Conservation (phyloP, 2,888 invertebrate genomes). For the Archips crataeganus region DNA sequence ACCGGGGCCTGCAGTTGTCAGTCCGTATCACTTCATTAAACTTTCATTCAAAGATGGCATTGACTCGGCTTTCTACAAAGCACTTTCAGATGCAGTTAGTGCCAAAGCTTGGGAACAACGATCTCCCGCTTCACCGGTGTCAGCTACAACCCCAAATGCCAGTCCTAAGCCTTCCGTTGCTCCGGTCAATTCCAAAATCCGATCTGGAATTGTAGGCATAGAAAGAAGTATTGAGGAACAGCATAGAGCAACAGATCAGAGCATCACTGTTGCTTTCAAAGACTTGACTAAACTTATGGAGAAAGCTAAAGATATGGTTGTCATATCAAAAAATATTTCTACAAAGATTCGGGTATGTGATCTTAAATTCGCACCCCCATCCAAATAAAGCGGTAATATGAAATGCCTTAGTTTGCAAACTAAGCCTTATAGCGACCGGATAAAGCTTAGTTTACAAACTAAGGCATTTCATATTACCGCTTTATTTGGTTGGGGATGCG, state of each 20-base stretch:
- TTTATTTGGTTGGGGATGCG: no score
- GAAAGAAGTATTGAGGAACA: conserved; percentile 96
- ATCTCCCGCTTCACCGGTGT: conserved; percentile 56
- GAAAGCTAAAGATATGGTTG: conserved; percentile 99
- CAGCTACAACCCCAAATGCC: conserved; percentile 53
- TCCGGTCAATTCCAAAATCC: conserved; percentile 87
- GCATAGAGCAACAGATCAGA: conserved; percentile 95
- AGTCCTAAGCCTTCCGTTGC: conserved; percentile 58
- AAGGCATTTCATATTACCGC: no score
- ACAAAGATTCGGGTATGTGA: conserved; percentile 91
- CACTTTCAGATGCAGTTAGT: conserved; percentile 87
- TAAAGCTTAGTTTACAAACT: no score
- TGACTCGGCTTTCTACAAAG: conserved; percentile 86
- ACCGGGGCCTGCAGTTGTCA: conserved; percentile 91
- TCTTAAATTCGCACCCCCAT: no score
- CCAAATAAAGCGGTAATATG: no score
- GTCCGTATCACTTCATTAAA: conserved; percentile 91
- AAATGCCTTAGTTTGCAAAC: no score
- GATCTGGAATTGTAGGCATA: conserved; percentile 97
- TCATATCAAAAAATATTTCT: conserved; percentile 95
- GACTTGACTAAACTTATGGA: conserved; percentile 97
- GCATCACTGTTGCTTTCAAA: conserved; percentile 97
- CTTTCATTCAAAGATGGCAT: conserved; percentile 95
- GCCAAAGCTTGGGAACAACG: conserved; percentile 88
- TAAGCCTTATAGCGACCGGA: no score